phyloP scores from a whole-genome alignment of 2,888 invertebrate genomes.

The Cremastinae sp. region DNA sequence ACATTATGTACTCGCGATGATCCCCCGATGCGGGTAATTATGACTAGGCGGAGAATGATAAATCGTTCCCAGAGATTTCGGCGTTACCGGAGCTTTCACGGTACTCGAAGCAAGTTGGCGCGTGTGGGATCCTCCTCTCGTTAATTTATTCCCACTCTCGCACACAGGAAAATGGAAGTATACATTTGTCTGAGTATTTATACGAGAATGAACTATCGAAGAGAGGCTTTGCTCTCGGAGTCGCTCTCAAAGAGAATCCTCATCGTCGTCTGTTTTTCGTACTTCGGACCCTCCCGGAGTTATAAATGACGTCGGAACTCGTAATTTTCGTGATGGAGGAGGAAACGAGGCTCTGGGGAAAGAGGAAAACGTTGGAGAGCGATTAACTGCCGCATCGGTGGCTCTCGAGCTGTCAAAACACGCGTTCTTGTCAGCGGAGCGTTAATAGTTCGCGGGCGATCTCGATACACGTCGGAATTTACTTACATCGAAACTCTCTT shows the following conservation, averaged over 20 bases:
- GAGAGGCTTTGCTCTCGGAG: slow-evolving; percentile 9
- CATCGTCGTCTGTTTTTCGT: slow-evolving; percentile 35
- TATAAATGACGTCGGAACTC: slow-evolving; percentile 73
- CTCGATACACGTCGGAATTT: slow-evolving; percentile 43
- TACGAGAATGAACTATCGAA: slow-evolving; percentile 45
- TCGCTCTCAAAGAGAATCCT: slow-evolving; percentile 24
- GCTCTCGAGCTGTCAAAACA: slow-evolving; percentile 14
- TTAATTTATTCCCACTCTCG: slow-evolving; percentile 60
- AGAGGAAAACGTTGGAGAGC: slow-evolving; percentile 4
- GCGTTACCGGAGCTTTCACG: slow-evolving; percentile 52
- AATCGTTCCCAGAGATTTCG: slow-evolving; percentile 72
- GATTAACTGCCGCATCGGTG: slow-evolving; percentile 12
- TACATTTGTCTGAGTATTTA: slow-evolving; percentile 12
- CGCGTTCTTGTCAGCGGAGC: slow-evolving; percentile 34
- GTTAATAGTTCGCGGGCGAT: slow-evolving; percentile 50
- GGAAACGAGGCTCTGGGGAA: slow-evolving; percentile 48
- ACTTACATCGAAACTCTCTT: slow-evolving; percentile 33
- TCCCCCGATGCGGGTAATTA: slow-evolving; percentile 68
- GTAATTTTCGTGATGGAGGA: slow-evolving; percentile 68
- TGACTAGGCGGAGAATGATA: slow-evolving; percentile 69
- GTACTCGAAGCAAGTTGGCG: slow-evolving; percentile 54
- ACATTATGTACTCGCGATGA: slow-evolving; percentile 43
- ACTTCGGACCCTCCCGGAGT: slow-evolving; percentile 54
- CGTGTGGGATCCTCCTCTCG: slow-evolving; percentile 59
- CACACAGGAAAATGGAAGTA: background rate